Percentiles rank a stretch among this genome's conserved stretches.
These are phyloP conservation scores for Prinia subflava DNA, from an alignment of 2,113 vertebrate genomes.

Conservation along the genomic window DNA sequence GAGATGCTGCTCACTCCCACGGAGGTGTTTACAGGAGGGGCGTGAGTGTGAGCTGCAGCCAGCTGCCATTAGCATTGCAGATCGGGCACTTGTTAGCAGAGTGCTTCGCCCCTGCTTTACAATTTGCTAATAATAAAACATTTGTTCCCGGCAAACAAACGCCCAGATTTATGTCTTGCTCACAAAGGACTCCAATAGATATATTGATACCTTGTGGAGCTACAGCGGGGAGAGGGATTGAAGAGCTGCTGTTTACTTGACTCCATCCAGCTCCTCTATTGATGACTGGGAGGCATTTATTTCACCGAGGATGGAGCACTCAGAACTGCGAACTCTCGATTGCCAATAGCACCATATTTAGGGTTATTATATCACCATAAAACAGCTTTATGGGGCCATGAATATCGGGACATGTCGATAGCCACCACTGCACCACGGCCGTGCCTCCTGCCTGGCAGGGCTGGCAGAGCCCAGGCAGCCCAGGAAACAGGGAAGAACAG, in stretches of 20 bases:
- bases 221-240: background rate
- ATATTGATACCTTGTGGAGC: slow-evolving; percentile 54
- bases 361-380: slow-evolving; percentile 53
- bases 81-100: slow-evolving; percentile 33
- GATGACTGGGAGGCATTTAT: slow-evolving; percentile 46
- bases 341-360: slow-evolving; percentile 55
- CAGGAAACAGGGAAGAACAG: background rate
- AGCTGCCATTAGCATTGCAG: slow-evolving; percentile 52
- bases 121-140: slow-evolving; percentile 43
- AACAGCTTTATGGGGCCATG: slow-evolving; percentile 53
- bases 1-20: slow-evolving; percentile 22
- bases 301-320: background rate
- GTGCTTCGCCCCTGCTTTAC: background rate
- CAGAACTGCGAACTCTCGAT: background rate
- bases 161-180: slow-evolving; percentile 42
- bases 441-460: background rate
- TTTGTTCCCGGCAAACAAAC: slow-evolving; percentile 39
- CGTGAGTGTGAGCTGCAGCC: background rate
- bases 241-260: background rate
- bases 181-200: slow-evolving; percentile 43
- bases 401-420: slow-evolving; percentile 27
- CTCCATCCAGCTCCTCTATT: slow-evolving; percentile 34
- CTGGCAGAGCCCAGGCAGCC: background rate
- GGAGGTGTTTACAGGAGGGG: slow-evolving; percentile 38
- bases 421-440: background rate